Percentiles rank a stretch among this genome's conserved stretches.
phyloP scores from a whole-genome alignment of 2,113 vertebrate genomes.

The Sisor rabdophorus region DNA sequence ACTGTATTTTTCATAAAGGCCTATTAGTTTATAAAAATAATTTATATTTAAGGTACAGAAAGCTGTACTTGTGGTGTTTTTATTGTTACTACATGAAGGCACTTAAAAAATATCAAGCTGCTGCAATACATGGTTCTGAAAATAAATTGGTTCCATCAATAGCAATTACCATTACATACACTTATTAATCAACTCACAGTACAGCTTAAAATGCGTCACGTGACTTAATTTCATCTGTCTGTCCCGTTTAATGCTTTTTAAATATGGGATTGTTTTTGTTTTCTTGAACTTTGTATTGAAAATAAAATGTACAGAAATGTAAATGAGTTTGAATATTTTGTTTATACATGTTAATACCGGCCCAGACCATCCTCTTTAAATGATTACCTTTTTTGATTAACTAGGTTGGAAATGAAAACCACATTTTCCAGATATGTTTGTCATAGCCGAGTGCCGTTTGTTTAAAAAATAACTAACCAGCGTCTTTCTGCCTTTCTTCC shows the following conservation, averaged over 20 bases:
- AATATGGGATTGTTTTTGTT: background rate
- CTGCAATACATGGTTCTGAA: no score
- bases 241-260: background rate
- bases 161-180: no score
- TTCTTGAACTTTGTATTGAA: background rate
- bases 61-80: no score
- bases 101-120: background rate
- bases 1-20: background rate
- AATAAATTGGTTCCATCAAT: no score
- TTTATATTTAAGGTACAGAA: background rate
- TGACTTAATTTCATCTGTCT: background rate
- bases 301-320: background rate
- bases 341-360: background rate
- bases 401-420: background rate
- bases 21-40: no score
- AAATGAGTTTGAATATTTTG: background rate
- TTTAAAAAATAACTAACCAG: background rate
- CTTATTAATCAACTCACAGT: no score
- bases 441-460: background rate
- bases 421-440: background rate
- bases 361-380: background rate
- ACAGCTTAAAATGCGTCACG: no score
- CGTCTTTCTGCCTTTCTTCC: conserved; percentile 20
- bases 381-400: background rate
- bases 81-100: background rate